phyloP scores from a whole-genome alignment of 2,797 vertebrate genomes.

The Falco columbarius region DNA sequence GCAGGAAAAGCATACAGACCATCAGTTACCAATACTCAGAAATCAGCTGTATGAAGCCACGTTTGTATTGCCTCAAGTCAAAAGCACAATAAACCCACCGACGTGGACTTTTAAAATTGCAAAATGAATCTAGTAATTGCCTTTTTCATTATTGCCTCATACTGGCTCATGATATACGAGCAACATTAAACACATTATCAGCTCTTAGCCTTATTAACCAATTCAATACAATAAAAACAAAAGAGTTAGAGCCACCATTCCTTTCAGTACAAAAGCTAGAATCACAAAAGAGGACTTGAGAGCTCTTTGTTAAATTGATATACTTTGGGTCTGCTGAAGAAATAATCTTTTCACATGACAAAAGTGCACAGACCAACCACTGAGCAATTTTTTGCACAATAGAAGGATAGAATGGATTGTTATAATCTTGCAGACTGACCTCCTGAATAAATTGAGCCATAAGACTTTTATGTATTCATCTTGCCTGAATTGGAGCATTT shows the following conservation, averaged over 20 bases:
- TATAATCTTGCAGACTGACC: not conserved
- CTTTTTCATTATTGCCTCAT: constrained; percentile 3
- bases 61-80: not conserved
- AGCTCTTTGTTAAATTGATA: not conserved
- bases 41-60: not conserved
- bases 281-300: not conserved
- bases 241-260: not conserved
- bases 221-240: not conserved
- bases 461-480: not conserved
- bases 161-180: not conserved
- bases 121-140: not conserved
- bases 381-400: not conserved
- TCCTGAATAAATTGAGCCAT: not conserved
- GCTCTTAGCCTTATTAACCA: not conserved
- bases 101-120: not conserved
- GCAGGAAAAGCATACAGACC: not conserved
- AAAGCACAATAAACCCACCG: not conserved
- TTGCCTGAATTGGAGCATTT: constrained; percentile 20
- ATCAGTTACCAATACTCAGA: not conserved
- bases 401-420: not conserved
- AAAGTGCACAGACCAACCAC: not conserved
- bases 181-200: not conserved
- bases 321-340: not conserved
- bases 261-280: not conserved
- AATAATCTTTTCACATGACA: not conserved